Percentiles rank a stretch among this genome's conserved stretches.
phyloP scores from a whole-genome alignment of 1,140 invertebrate genomes.

The Ooceraea biroi region DNA sequence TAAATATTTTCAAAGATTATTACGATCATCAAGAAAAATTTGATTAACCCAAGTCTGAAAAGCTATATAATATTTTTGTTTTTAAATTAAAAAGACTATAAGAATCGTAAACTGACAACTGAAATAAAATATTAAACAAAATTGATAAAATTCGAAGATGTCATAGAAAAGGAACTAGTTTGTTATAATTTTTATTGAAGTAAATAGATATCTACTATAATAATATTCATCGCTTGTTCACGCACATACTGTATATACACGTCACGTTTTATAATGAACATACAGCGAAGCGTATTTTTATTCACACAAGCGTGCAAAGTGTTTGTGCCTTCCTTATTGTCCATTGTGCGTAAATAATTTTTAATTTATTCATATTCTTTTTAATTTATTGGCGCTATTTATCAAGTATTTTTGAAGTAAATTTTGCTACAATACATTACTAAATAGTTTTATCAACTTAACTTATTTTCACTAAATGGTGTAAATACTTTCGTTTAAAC shows the following conservation, averaged over 20 bases:
- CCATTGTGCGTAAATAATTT: conserved; percentile 36
- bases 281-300: conserved; percentile 35
- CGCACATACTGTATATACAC: neutral
- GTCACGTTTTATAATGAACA: conserved; percentile 28
- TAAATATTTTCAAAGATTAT: neutral
- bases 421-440: neutral
- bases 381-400: conserved; percentile 5
- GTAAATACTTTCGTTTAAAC: conserved; percentile 17
- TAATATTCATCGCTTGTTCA: conserved; percentile 10
- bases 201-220: conserved; percentile 55
- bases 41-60: neutral
- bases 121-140: neutral
- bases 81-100: neutral
- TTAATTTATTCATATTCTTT: neutral
- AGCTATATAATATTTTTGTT: neutral
- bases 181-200: conserved; percentile 58
- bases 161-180: conserved; percentile 8
- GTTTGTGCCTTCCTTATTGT: conserved; percentile 47
- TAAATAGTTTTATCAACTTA: neutral
- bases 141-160: neutral
- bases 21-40: neutral
- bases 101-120: neutral
- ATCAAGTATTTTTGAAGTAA: neutral
- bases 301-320: conserved; percentile 24
- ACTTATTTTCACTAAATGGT: conserved; percentile 1